Evolutionary conservation across 2,888 invertebrate species (phyloP), one percentile per base, ranked within the genome.

Genomic region (Protonemura montana): DNA sequence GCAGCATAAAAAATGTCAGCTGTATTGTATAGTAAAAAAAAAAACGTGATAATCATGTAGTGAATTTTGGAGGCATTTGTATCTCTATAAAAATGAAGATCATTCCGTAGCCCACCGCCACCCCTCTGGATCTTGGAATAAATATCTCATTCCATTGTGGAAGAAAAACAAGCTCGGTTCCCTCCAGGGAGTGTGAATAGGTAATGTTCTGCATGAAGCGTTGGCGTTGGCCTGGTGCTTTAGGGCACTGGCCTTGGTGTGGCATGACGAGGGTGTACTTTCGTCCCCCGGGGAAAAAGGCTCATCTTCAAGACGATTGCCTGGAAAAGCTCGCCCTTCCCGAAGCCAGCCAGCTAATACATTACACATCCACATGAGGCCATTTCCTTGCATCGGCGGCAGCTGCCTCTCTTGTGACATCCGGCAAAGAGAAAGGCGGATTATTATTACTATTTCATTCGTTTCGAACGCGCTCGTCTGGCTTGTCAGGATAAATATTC

Each of bases 221-320:
- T 10, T 13, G 59, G 59, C 13, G 59, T 59, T 13, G 13, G 16
- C 59, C 7, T 59, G 59, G 59, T 21, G 59, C 21, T 59, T 59
- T 59, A 10, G 59, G 59, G 59, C 13, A 21, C 59, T 59, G 59
- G 59, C 59, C 59, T 59, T 13, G 59, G 59, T 10, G 35, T 10
- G 59, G 13, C 59, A 10, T 59, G 59, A 59, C 59, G 59, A 59
- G 59, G 59, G 59, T 59, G 59, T 59, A 21, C 59, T 59, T 13
- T 59, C 21, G 6, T 59, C 59, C 59, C 13, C 13, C 59, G 59
- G 21, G n/a, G 59, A 59, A 10, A 1, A 59, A 21, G 59, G 59
- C 59, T 59, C 59, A 81, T 81, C 81, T 81, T 81, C 28, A 28
- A 81, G 81, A 81, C 81, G 81, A 81, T 81, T 81, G 81, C 81